Evolutionary conservation across 2,888 invertebrate species (phyloP).

Genomic region (Agrochola litura): DNA sequence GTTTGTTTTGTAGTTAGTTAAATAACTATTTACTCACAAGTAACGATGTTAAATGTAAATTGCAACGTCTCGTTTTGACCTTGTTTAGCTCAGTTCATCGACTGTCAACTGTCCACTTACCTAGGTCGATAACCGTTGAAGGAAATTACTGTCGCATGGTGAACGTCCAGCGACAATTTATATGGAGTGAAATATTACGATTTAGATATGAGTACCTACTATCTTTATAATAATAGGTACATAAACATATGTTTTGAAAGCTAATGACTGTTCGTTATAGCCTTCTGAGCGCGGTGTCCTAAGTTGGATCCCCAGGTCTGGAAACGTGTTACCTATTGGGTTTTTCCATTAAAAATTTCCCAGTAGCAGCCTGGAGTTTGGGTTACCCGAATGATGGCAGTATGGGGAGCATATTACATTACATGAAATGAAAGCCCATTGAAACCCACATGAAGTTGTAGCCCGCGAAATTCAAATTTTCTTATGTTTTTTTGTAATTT

Average conservation of each 20-base stretch:
- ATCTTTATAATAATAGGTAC: background rate
- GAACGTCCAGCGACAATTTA: constrained; percentile 25
- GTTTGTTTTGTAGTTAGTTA: constrained; percentile 32
- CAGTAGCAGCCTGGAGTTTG: background rate
- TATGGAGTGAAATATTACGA: constrained; percentile 2
- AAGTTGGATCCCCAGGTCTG: background rate
- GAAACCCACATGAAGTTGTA: background rate
- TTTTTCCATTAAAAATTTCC: background rate
- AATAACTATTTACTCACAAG: constrained; percentile 7
- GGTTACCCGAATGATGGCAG: no score
- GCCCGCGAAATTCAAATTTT: no score
- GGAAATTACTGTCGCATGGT: constrained; percentile 62
- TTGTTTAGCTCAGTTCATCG: constrained; percentile 56
- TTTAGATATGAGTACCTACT: background rate
- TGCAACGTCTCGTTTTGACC: constrained; percentile 50
- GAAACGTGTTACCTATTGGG: background rate
- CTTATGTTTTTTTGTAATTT: no score
- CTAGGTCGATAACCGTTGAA: constrained; percentile 68
- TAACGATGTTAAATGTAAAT: constrained; percentile 38
- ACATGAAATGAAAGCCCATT: background rate
- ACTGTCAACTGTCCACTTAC: constrained; percentile 56
- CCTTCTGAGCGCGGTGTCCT: background rate
- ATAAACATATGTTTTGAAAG: background rate
- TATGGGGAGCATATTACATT: background rate
- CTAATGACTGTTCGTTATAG: no score